Base-by-base conservation (phyloP, 2,888 invertebrate species). In the Cantharis rustica region DNA sequence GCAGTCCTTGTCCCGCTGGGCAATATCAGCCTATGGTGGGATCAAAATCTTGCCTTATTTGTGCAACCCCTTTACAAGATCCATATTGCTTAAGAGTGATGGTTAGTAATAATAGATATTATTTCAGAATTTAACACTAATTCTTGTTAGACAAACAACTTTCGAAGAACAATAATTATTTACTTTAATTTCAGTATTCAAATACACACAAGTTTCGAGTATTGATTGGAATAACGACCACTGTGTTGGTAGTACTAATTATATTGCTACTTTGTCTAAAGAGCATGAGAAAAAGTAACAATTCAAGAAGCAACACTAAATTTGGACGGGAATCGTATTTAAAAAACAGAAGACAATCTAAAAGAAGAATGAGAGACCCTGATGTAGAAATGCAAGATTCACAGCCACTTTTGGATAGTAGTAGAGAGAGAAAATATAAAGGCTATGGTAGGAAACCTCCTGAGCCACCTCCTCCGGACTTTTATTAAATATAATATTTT, bases 11-110 rank as follows among this genome's bases (percentile, higher is more conserved):
- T 79, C 88, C 88, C 3, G 77, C 80, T 23, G 86, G 86, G 10
- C 84, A 87, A 68, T 88, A 87, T 77, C 88, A 88, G 79, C 86
- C 86, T 0, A 80, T 81, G n/a, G 80, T 83, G 16, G 88, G 87
- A 11, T 86, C 88, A 7, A 85, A 84, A 79, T 83, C 84, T 11
- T 88, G 88, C 78, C 71, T 86, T 3, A 79, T 81, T 2, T 88
- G 88, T 80, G 81, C 82, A 3, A 86, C 87, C 3, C 86, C 86
- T 4, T 83, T 88, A 15, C 86, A 88, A 77, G 86, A 88, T 80
- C 78, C 78, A 13, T 78, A 72, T 15, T 78, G 78, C 13, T 27
- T 78, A 47, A 69, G 78, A 63, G 72, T 78, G 17, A 73, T 78
- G 71, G 78, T 78, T 64, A 26, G 62, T 72, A 16, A 68, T 5